These are phyloP conservation scores for Hassar affinis DNA, from an alignment of 2,113 vertebrate species.

Conservation along the genomic window DNA sequence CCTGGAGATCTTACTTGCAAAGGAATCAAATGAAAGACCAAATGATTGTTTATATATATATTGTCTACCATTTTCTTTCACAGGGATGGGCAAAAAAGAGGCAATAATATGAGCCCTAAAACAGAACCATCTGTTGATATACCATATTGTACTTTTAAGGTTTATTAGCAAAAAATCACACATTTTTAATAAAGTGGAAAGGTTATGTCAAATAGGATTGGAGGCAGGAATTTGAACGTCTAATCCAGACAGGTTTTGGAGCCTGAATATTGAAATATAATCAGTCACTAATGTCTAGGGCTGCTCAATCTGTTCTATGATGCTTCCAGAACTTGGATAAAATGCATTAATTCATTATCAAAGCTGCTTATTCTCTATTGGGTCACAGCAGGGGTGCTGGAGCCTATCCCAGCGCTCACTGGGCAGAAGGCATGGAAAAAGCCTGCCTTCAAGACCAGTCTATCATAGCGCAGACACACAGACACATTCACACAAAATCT, in stretches of 20 bases:
- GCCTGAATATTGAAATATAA: background rate
- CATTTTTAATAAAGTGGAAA: background rate
- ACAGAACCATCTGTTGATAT: background rate
- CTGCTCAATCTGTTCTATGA: background rate
- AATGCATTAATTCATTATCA: background rate
- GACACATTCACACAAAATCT: too few relatives aligned
- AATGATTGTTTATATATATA: too few relatives aligned
- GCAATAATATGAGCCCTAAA: background rate
- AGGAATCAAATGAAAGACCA: background rate
- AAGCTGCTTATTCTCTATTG: too few relatives aligned
- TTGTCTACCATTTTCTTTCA: background rate
- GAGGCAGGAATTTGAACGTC: background rate
- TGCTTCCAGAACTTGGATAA: background rate
- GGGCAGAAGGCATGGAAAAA: too few relatives aligned
- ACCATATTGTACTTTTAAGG: background rate
- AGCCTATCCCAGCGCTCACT: too few relatives aligned
- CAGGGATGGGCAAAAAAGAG: background rate
- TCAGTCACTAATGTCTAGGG: background rate
- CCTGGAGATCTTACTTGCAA: background rate
- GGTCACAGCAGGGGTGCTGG: too few relatives aligned
- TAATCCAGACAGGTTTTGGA: background rate
- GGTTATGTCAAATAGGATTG: background rate
- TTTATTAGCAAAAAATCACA: background rate
- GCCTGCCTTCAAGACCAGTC: too few relatives aligned
- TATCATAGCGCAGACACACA: too few relatives aligned